Evolutionary conservation across 2,113 vertebrate genomes (phyloP).

Genomic region (Thinocorus orbignyianus): DNA sequence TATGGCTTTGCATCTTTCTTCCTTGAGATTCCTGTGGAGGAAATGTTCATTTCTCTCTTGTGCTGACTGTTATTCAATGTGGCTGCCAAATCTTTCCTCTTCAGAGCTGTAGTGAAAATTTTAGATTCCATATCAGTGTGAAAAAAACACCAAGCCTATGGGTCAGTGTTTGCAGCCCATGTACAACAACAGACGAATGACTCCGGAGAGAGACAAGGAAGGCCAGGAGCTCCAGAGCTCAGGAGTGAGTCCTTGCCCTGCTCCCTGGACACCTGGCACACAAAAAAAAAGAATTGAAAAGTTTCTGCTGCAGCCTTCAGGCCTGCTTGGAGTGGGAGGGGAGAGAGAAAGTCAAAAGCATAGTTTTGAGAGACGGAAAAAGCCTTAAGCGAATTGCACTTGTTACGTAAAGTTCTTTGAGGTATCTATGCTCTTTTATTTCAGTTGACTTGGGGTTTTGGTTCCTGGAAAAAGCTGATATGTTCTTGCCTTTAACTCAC

Average conservation of each 20-base stretch:
- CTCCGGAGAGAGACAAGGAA: background rate
- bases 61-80: rapidly evolving
- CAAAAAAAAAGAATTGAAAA: background rate
- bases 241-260: background rate
- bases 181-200: background rate
- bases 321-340: background rate
- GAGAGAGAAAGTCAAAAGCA: background rate
- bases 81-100: background rate
- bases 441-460: background rate
- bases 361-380: background rate
- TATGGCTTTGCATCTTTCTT: background rate
- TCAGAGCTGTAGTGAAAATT: background rate
- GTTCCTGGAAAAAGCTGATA: background rate
- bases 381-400: background rate
- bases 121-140: background rate
- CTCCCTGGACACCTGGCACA: background rate
- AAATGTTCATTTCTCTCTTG: background rate
- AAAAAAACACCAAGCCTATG: background rate
- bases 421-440: background rate
- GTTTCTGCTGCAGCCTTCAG: background rate
- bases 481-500: background rate
- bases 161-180: background rate
- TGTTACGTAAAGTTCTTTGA: background rate
- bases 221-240: background rate
- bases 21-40: background rate